Percentiles rank a stretch among this genome's conserved stretches.
These are phyloP conservation scores for Pterobdella sp. DNA, from an alignment of 2,888 invertebrate species.

Conservation along the genomic window DNA sequence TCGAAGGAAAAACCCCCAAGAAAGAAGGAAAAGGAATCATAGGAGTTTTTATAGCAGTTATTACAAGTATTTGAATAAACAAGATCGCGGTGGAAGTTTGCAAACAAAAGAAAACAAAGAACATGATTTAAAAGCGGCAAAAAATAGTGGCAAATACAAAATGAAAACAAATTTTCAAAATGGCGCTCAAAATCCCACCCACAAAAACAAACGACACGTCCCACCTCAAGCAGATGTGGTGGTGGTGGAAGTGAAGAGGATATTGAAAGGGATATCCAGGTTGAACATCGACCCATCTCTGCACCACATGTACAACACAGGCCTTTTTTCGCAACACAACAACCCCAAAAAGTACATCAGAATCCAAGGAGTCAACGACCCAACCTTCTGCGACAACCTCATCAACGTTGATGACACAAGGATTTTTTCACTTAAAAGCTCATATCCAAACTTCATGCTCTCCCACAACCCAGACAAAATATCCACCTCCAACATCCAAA, in stretches of 20 bases:
- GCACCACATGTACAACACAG: background rate
- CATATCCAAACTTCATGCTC: background rate
- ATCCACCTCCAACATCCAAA: background rate
- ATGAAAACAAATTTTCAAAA: background rate
- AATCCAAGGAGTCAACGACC: conserved; percentile 17
- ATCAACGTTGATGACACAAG: conserved; percentile 15
- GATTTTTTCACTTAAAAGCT: conserved; percentile 11
- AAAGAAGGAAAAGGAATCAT: background rate
- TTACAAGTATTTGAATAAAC: background rate
- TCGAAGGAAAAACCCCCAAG: background rate
- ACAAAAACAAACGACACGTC: conserved; percentile 4
- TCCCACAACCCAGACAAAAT: conserved; percentile 16
- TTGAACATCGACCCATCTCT: background rate
- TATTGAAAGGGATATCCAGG: background rate
- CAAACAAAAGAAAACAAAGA: background rate
- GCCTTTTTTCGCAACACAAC: background rate
- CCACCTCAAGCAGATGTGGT: background rate
- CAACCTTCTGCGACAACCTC: conserved; percentile 12
- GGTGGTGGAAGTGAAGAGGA: conserved; percentile 18
- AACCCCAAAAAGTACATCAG: conserved; percentile 10
- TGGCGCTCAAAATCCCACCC: background rate
- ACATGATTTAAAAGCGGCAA: no score
- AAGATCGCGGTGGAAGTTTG: background rate
- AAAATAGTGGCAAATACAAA: background rate
- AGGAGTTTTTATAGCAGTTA: background rate